These are phyloP conservation scores for Stegastes partitus DNA, from an alignment of 2,113 vertebrate species.

Conservation along the genomic window DNA sequence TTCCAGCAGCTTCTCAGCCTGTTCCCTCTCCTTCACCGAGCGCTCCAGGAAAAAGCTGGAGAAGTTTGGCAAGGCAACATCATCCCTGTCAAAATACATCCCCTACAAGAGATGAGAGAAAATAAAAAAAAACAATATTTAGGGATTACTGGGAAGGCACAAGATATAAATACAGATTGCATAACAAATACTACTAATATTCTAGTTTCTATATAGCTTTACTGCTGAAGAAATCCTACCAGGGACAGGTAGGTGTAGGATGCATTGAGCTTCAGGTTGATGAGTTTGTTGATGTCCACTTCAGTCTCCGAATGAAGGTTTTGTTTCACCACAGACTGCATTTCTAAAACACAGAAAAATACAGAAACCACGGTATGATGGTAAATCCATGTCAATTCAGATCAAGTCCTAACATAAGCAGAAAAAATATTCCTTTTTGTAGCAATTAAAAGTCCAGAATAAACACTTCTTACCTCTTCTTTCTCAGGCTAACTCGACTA, in stretches of 20 bases:
- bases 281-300: slow-evolving; percentile 80
- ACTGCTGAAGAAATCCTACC: slow-evolving; percentile 51
- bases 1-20: slow-evolving; percentile 80
- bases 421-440: too few species aligned
- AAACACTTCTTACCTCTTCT: background rate
- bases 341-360: slow-evolving; percentile 60
- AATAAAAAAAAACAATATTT: background rate
- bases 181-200: background rate
- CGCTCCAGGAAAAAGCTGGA: slow-evolving; percentile 81
- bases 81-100: slow-evolving; percentile 85
- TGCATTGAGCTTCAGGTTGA: slow-evolving; percentile 81
- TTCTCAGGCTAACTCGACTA: background rate
- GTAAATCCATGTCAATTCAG: background rate
- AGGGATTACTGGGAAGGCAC: background rate
- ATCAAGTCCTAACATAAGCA: background rate
- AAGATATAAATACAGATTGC: background rate
- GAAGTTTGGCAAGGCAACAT: slow-evolving; percentile 82
- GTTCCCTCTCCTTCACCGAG: slow-evolving; percentile 80
- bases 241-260: slow-evolving; percentile 82
- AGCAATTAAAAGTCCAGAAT: background rate
- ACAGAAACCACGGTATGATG: background rate
- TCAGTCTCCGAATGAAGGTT: slow-evolving; percentile 82
- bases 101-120: slow-evolving; percentile 62
- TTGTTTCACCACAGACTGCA: slow-evolving; percentile 82
- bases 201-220: background rate